phyloP scores from a whole-genome alignment of 2,797 vertebrate genomes.

The Myotis vivesi region DNA sequence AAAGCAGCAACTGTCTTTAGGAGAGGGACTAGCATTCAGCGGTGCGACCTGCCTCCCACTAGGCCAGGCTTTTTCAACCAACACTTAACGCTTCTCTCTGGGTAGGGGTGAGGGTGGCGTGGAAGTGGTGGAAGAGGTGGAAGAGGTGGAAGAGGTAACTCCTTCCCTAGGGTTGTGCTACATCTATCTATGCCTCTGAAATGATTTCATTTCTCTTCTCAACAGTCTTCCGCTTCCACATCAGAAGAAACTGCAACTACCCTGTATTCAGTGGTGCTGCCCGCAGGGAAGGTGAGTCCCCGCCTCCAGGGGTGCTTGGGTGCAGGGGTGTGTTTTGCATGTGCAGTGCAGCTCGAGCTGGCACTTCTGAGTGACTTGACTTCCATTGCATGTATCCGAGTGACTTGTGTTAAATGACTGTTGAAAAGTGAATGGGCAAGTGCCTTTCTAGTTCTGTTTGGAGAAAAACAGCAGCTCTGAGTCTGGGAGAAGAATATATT shows the following conservation, averaged over 20 bases:
- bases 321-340: not conserved
- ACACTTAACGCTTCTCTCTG: not conserved
- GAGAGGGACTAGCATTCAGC: too few relatives aligned
- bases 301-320: too few relatives aligned
- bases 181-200: not conserved
- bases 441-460: not conserved
- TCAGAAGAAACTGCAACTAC: not conserved
- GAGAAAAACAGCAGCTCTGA: not conserved
- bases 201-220: not conserved
- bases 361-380: not conserved
- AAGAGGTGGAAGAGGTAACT: not conserved
- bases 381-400: not conserved
- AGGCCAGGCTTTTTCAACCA: not conserved
- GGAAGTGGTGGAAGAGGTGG: too few relatives aligned
- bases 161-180: not conserved
- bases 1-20: not conserved
- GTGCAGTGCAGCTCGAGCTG: too few relatives aligned
- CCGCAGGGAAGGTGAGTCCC: slow-evolving; percentile 46
- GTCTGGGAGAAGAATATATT: not conserved
- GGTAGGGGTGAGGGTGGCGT: not conserved
- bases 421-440: not conserved
- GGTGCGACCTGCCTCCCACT: not conserved
- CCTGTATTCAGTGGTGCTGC: slow-evolving; percentile 4
- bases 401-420: not conserved
- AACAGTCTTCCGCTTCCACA: not conserved